Conservation (phyloP, 2,797 vertebrate species). For the Eulemur albifrons region DNA sequence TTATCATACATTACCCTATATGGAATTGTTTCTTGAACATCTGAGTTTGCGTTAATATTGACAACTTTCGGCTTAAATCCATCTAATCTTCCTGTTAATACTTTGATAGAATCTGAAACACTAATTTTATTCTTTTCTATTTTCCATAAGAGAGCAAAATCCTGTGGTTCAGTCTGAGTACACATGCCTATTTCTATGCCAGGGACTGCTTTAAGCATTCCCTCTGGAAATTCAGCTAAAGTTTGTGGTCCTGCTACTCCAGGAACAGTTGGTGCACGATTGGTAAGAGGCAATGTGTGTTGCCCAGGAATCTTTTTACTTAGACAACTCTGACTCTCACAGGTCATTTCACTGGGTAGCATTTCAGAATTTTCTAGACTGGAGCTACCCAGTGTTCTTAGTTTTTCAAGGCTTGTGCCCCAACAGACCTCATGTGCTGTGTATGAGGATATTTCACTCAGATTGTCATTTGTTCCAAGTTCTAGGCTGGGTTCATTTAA, state of each 20-base stretch:
- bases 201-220: background rate
- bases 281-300: conserved; percentile 86
- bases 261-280: conserved; percentile 77
- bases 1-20: conserved; percentile 93
- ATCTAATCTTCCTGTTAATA: conserved; percentile 86
- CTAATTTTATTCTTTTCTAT: conserved; percentile 85
- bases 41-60: conserved; percentile 71
- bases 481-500: conserved; percentile 55
- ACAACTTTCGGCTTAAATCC: conserved; percentile 87
- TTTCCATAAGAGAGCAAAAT: conserved; percentile 95
- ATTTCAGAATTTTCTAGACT: conserved; percentile 47
- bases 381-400: conserved; percentile 25
- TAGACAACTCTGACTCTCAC: conserved; percentile 84
- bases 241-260: conserved; percentile 42
- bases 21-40: conserved; percentile 86
- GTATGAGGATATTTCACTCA: conserved; percentile 53
- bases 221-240: conserved; percentile 56
- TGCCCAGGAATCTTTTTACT: conserved; percentile 81
- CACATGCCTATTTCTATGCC: conserved; percentile 48
- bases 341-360: conserved; percentile 55
- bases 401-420: conserved; percentile 60
- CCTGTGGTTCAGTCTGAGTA: conserved; percentile 93
- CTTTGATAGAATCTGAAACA: conserved; percentile 79
- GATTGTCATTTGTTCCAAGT: conserved; percentile 59
- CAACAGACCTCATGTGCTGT: conserved; percentile 43